phyloP scores from a whole-genome alignment of 2,113 vertebrate genomes.

The Eonycteris spelaea region DNA sequence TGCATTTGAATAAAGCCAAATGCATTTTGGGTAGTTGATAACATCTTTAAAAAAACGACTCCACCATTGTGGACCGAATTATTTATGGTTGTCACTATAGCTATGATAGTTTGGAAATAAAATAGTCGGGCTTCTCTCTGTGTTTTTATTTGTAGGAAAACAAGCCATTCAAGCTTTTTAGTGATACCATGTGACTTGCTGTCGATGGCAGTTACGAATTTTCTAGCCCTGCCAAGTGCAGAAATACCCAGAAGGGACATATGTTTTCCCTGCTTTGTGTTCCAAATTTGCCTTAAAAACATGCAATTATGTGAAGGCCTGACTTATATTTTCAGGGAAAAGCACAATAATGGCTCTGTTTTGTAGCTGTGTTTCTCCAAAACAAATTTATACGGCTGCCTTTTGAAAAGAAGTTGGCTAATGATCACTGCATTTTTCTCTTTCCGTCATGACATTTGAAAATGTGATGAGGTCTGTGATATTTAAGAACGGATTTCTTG shows the following conservation, averaged over 20 bases:
- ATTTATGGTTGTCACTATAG: constrained; percentile 57
- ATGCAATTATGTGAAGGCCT: constrained; percentile 71
- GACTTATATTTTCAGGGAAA: constrained; percentile 73
- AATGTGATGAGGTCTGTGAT: constrained; percentile 37
- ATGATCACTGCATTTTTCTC: constrained; percentile 52
- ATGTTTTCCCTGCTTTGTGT: constrained; percentile 76
- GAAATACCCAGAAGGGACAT: constrained; percentile 72
- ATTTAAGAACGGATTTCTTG: constrained; percentile 48
- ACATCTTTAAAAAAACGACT: constrained; percentile 26
- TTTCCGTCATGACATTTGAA: constrained; percentile 29
- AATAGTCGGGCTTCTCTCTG: constrained; percentile 44
- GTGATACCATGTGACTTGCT: constrained; percentile 56
- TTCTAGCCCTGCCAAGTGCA: constrained; percentile 60
- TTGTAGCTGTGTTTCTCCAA: constrained; percentile 48
- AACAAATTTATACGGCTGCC: constrained; percentile 38
- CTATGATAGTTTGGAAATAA: constrained; percentile 56
- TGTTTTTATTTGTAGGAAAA: constrained; percentile 72
- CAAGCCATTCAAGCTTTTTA: constrained; percentile 69
- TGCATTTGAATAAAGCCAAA: constrained; percentile 40
- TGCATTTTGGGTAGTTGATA: constrained; percentile 37
- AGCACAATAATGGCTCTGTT: constrained; percentile 63
- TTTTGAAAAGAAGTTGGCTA: constrained; percentile 58
- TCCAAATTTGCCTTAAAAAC: constrained; percentile 74
- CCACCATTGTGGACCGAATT: constrained; percentile 17
- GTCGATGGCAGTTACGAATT: constrained; percentile 52